Base-by-base conservation (phyloP, 2,797 vertebrate genomes). In the Darevskia nairensis region DNA sequence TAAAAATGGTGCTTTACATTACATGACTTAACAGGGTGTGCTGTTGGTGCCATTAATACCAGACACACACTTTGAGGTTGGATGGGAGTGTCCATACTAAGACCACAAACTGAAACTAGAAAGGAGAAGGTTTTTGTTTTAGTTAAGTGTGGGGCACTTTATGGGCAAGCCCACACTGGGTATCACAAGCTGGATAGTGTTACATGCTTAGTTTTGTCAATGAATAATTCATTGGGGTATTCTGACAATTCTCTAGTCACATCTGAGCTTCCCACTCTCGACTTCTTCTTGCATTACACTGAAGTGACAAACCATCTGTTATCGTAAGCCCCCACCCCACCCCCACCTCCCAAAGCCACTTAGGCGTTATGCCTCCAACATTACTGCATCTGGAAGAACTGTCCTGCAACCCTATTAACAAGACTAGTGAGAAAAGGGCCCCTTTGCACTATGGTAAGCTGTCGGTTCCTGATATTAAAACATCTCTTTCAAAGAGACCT, bases 211-310 rank as follows among this genome's bases (percentile, higher is more conserved):
- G 89, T 93, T 94, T 89, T 85, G 77, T 9, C 77, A 39, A 91
- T 96, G 90, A 96, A 94, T 95, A 94, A 96, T 95, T 94, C 92
- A 95, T 90, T 0, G 80, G 86, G 84, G 61, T 90, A 90, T 80
- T 86, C 87, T 89, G 91, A 86, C 94, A 80, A 89, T 71, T 92
- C 94, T 94, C 90, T 6, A 80, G 91, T 93, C 93, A 88, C 93
- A 92, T 6, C 3, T 76, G 89, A 92, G 81, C 72, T 15, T 88
- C 82, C 88, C 92, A 61, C 86, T 78, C 87, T 90, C 89, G 84
- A 86, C 91, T 86, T 88, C 90, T 82, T 93, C 94, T 94, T 86
- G 92, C 86, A 87, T 95, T 94, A 94, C 95, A 86, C 0, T 39
- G 15, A 83, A 41, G 80, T 85, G 92, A 92, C 88, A 93, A 90